These are phyloP conservation scores for Campoletis raptor DNA, from an alignment of 2,888 invertebrate genomes.

Conservation along the genomic window DNA sequence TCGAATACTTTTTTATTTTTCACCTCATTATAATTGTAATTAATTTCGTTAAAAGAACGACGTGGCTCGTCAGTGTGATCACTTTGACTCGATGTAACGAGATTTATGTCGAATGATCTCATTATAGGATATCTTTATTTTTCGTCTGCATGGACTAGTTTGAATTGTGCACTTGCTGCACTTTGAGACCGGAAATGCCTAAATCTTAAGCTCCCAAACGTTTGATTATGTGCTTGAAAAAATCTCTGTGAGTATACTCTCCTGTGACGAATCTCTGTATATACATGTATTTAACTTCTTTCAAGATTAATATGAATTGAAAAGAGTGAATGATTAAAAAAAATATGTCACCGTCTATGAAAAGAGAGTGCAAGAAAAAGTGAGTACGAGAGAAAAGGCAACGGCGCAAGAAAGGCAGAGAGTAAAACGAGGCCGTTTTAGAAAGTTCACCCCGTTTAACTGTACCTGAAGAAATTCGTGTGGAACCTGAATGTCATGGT, in stretches of 20 bases:
- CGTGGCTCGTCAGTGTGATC: not conserved
- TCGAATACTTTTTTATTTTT: not conserved
- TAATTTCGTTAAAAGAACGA: not conserved
- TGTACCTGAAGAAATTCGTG: conserved; percentile 64
- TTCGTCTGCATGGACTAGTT: not conserved
- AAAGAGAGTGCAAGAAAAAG: conserved; percentile 5
- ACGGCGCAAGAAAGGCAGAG: conserved; percentile 4
- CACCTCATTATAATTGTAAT: not conserved
- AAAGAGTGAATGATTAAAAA: conserved; percentile 1
- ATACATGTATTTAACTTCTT: not conserved
- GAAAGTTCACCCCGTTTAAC: conserved; percentile 63
- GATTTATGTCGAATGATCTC: not conserved
- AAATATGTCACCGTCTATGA: conserved; percentile 23
- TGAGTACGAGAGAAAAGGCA: conserved; percentile 14
- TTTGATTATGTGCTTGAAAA: not conserved
- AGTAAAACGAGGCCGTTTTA: conserved; percentile 63
- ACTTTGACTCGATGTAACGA: not conserved
- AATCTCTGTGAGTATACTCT: not conserved
- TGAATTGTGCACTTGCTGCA: not conserved
- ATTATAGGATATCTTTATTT: not conserved
- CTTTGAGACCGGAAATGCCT: not conserved
- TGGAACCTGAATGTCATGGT: conserved; percentile 62
- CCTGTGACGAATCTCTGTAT: not conserved
- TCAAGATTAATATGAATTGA: conserved; percentile 14
- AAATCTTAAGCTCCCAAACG: not conserved